These are phyloP conservation scores for Eolophus roseicapilla DNA, from an alignment of 2,113 vertebrate species.

Conservation along the genomic window DNA sequence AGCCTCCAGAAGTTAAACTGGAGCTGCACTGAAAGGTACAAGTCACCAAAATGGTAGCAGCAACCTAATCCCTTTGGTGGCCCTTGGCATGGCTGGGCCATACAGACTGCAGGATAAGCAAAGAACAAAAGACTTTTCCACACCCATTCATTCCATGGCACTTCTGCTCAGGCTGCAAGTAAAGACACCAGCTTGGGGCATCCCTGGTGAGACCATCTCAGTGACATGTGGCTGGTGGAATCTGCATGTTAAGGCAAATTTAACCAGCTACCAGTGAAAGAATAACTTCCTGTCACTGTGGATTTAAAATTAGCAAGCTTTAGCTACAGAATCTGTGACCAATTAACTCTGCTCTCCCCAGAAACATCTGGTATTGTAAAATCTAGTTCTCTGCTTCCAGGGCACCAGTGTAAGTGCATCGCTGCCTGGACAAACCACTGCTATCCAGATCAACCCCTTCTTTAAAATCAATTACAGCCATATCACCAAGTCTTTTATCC, in stretches of 20 bases:
- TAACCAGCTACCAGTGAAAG: not conserved
- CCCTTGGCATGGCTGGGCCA: not conserved
- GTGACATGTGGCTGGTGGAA: not conserved
- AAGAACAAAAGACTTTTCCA: not conserved
- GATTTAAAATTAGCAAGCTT: not conserved
- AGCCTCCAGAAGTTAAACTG: not conserved
- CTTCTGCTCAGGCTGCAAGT: not conserved
- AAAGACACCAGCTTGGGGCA: not conserved
- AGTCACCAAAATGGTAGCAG: not conserved
- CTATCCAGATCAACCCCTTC: not conserved
- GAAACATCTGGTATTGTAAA: conserved; percentile 5
- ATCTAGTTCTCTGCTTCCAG: not conserved
- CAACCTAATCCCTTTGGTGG: not conserved
- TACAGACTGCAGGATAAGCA: not conserved
- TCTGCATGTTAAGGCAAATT: not conserved
- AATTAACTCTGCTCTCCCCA: not conserved
- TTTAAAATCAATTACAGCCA: not conserved
- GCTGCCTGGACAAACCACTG: not conserved
- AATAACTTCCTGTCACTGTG: not conserved
- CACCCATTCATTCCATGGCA: not conserved
- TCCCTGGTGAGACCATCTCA: not conserved
- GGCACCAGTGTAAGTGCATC: not conserved
- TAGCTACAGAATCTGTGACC: not conserved
- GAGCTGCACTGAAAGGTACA: not conserved
- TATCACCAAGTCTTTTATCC: not conserved